Percentiles rank a stretch among this genome's conserved stretches.
phyloP scores from a whole-genome alignment of 2,797 vertebrate species.

The Ctenochaetus hawaiiensis region DNA sequence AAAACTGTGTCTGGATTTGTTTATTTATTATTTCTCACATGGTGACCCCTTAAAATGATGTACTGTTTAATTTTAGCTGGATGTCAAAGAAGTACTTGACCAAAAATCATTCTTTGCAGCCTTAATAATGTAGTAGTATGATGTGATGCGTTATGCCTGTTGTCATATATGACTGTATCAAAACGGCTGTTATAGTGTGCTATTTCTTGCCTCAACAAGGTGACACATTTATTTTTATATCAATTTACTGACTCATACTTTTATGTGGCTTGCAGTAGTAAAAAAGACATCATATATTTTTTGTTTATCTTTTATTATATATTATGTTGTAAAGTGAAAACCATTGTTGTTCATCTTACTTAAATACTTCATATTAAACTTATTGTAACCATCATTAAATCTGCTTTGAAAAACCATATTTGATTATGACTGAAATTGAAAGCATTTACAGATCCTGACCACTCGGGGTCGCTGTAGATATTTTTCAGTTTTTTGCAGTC shows the following conservation, averaged over 20 bases:
- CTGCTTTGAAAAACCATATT: background rate
- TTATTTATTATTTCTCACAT: background rate
- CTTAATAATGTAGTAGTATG: background rate
- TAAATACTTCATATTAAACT: background rate
- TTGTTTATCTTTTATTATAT: background rate
- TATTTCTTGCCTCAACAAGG: background rate
- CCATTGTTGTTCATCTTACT: background rate
- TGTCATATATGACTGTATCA: background rate
- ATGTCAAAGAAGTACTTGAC: no score
- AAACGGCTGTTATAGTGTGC: background rate
- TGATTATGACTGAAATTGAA: background rate
- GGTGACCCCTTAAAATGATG: background rate
- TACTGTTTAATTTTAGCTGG: background rate
- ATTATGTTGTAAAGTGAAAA: background rate
- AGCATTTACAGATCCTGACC: slow-evolving; percentile 13
- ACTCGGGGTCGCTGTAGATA: slow-evolving; percentile 49
- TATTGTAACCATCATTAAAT: background rate
- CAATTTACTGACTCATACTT: no score
- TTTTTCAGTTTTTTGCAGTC: background rate
- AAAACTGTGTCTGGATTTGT: background rate
- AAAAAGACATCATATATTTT: background rate
- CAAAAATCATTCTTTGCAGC: background rate
- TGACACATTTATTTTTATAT: background rate
- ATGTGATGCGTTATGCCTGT: background rate
- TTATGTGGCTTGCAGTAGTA: background rate